Percentiles rank a stretch among this genome's conserved stretches.
Conservation (phyloP, 2,888 invertebrate genomes). For the Oscheius sp. region DNA sequence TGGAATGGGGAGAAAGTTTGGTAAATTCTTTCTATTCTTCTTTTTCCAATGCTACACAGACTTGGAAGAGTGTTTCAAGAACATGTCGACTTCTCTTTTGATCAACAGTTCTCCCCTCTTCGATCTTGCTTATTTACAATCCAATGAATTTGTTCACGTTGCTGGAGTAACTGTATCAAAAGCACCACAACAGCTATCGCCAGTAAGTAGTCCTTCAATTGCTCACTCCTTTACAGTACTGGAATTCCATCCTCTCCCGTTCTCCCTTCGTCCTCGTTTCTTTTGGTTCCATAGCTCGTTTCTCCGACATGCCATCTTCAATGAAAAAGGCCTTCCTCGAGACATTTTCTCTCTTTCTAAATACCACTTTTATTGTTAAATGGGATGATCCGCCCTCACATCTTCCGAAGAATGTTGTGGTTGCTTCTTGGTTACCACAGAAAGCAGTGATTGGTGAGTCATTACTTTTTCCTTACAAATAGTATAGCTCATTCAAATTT, state of each 20-base stretch:
- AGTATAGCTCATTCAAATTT: constrained; percentile 58
- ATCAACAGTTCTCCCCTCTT: constrained; percentile 60
- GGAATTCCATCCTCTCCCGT: constrained; percentile 48
- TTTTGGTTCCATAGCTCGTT: constrained; percentile 65
- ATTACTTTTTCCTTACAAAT: background rate
- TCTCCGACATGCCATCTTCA: constrained; percentile 53
- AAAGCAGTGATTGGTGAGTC: constrained; percentile 54
- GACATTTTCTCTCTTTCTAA: constrained; percentile 51
- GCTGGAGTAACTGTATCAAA: constrained; percentile 36
- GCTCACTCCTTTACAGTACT: constrained; percentile 42
- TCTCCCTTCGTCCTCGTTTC: constrained; percentile 59
- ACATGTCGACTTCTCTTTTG: constrained; percentile 44
- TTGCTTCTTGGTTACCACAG: constrained; percentile 61
- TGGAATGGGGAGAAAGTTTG: background rate
- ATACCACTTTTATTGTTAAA: constrained; percentile 62
- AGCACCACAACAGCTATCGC: background rate
- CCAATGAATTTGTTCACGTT: constrained; percentile 51
- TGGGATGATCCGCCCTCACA: constrained; percentile 32
- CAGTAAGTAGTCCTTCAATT: no score
- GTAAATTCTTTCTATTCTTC: constrained; percentile 3
- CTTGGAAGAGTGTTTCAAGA: background rate
- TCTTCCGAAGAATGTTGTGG: constrained; percentile 46
- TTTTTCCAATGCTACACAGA: no score
- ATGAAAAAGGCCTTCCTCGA: constrained; percentile 46
- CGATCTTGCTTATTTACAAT: constrained; percentile 57